Percentiles rank a stretch among this genome's conserved stretches.
These are phyloP conservation scores for Cydia amplana DNA, from an alignment of 1,140 invertebrate species.

Conservation along the genomic window DNA sequence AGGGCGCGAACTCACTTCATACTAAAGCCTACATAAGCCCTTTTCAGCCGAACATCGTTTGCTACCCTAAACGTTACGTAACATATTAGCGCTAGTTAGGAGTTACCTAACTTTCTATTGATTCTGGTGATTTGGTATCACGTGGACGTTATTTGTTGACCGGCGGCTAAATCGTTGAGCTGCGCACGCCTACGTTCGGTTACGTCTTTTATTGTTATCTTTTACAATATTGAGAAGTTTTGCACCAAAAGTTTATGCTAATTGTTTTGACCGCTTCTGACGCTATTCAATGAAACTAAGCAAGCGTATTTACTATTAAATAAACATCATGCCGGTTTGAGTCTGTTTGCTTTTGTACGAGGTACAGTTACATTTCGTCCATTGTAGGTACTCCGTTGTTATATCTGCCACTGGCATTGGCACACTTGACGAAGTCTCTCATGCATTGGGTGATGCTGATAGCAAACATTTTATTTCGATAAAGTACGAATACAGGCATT, in stretches of 20 bases:
- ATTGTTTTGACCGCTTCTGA: neutral
- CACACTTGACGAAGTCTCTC: no score
- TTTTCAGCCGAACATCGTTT: slow-evolving; percentile 1
- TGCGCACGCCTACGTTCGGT: neutral
- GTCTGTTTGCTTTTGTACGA: slow-evolving; percentile 1
- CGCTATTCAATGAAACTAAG: slow-evolving; percentile 8
- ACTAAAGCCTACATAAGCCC: slow-evolving; percentile 1
- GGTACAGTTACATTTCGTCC: neutral
- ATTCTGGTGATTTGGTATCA: slow-evolving; percentile 11
- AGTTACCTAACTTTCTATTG: slow-evolving; percentile 31
- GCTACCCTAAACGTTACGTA: slow-evolving; percentile 26
- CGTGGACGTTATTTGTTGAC: slow-evolving; percentile 24
- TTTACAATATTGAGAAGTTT: slow-evolving; percentile 13
- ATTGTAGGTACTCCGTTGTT: slow-evolving; percentile 21
- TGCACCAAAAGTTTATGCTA: slow-evolving; percentile 1
- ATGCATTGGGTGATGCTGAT: no score
- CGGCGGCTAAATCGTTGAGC: neutral
- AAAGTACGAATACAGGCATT: no score
- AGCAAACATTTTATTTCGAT: no score
- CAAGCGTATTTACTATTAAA: slow-evolving; percentile 26
- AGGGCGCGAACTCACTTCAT: neutral
- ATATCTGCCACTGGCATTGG: neutral
- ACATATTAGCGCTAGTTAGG: slow-evolving; percentile 29
- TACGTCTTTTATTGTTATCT: neutral
- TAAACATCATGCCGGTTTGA: slow-evolving; percentile 17